These are phyloP conservation scores for Drosophila nigrodunni DNA, from an alignment of 1,140 invertebrate genomes.

Conservation along the genomic window DNA sequence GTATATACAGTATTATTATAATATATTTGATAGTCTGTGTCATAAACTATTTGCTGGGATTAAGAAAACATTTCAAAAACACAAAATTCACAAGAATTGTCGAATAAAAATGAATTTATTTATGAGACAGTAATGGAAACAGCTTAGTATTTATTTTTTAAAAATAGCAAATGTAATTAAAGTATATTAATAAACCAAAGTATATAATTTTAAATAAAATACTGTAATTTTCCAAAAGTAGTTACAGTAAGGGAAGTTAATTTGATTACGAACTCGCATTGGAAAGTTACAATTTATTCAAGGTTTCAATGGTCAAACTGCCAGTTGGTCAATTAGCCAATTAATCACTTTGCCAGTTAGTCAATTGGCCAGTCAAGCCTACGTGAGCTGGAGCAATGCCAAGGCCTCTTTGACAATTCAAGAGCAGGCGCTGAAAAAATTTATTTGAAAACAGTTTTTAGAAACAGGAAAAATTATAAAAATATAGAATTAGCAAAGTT, in stretches of 20 bases:
- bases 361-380: slow-evolving; percentile 26
- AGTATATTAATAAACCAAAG: neutral
- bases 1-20: neutral
- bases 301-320: neutral
- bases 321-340: neutral
- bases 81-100: neutral
- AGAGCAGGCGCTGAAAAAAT: slow-evolving; percentile 9
- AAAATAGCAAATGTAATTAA: neutral
- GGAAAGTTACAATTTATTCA: slow-evolving; percentile 4
- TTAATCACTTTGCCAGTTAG: neutral
- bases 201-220: neutral
- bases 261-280: slow-evolving; percentile 13
- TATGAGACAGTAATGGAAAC: slow-evolving; percentile 6
- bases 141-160: neutral
- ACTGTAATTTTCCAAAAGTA: neutral
- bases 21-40: neutral
- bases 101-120: slow-evolving; percentile 6
- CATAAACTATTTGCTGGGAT: slow-evolving; percentile 19
- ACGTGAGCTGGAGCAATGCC: slow-evolving; percentile 81
- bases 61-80: slow-evolving; percentile 11
- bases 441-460: neutral
- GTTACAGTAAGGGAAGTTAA: neutral
- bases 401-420: slow-evolving; percentile 57
- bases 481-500: slow-evolving; percentile 36
- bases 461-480: slow-evolving; percentile 17